phyloP scores from a whole-genome alignment of 2,888 invertebrate genomes.

The Chesias legatella region DNA sequence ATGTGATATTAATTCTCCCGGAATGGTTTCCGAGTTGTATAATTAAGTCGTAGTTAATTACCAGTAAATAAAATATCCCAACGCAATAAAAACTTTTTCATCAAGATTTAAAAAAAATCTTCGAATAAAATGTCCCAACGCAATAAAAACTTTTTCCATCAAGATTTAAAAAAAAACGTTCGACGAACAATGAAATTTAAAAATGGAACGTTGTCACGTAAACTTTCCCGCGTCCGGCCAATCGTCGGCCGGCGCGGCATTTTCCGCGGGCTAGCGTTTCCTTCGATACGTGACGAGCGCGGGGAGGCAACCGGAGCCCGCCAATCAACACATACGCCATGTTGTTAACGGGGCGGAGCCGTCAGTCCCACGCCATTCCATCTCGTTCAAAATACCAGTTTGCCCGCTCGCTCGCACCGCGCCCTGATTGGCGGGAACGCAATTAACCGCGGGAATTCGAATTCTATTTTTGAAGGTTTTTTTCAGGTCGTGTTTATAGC shows the following conservation, averaged over 20 bases:
- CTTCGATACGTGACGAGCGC: slow-evolving; percentile 49
- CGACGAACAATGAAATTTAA: slow-evolving; percentile 15
- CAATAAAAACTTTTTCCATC: slow-evolving; percentile 1
- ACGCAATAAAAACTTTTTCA: not conserved
- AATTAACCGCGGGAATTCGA: slow-evolving; percentile 79
- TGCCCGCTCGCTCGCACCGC: slow-evolving; percentile 57
- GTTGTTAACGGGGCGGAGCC: slow-evolving; percentile 83
- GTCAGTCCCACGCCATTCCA: slow-evolving; percentile 42
- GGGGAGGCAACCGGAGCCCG: slow-evolving; percentile 65
- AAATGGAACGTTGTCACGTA: slow-evolving; percentile 20
- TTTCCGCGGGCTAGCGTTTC: slow-evolving; percentile 60
- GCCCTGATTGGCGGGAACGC: slow-evolving; percentile 71
- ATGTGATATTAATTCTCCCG: too few species aligned
- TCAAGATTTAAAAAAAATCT: slow-evolving; percentile 8
- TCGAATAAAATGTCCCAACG: not conserved
- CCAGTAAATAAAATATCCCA: not conserved
- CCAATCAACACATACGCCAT: slow-evolving; percentile 84
- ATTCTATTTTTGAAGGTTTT: slow-evolving; percentile 78
- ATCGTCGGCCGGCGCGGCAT: slow-evolving; percentile 42
- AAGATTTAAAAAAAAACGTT: slow-evolving; percentile 7
- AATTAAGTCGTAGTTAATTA: too few species aligned
- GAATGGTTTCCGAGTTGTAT: too few species aligned
- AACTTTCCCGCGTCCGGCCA: slow-evolving; percentile 40
- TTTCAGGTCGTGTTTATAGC: slow-evolving; percentile 68
- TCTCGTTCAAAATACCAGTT: slow-evolving; percentile 48